Evolutionary conservation across 2,888 invertebrate genomes (phyloP).

Genomic region (Agrochola circellaris): DNA sequence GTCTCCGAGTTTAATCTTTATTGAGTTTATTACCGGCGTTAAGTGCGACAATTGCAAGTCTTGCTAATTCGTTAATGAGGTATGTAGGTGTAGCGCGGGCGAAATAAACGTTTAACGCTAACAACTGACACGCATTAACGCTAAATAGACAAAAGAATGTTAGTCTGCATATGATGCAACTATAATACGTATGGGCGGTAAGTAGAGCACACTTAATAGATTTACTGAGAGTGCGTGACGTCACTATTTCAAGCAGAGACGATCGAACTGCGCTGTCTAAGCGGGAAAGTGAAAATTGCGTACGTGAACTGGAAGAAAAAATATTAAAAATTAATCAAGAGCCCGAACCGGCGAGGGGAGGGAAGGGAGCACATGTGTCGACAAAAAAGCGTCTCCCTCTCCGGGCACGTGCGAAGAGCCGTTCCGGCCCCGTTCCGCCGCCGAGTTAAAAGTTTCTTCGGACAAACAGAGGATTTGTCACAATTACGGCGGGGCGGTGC

Average conservation of each 20-base stretch:
- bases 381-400: slow-evolving; percentile 88
- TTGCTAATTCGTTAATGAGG: slow-evolving; percentile 90
- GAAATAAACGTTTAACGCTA: slow-evolving; percentile 84
- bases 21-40: slow-evolving; percentile 84
- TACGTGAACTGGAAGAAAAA: slow-evolving; percentile 90
- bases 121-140: slow-evolving; percentile 83
- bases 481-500: slow-evolving; percentile 89
- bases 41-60: slow-evolving; percentile 87
- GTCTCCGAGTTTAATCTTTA: slow-evolving; percentile 76
- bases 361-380: slow-evolving; percentile 88
- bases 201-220: slow-evolving; percentile 74
- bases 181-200: slow-evolving; percentile 57
- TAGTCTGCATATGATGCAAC: slow-evolving; percentile 72
- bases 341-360: slow-evolving; percentile 70
- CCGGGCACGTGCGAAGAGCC: slow-evolving; percentile 88
- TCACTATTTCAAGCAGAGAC: slow-evolving; percentile 65
- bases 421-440: slow-evolving; percentile 85
- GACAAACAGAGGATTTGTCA: slow-evolving; percentile 91
- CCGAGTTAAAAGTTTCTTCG: slow-evolving; percentile 90
- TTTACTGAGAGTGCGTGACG: slow-evolving; percentile 74
- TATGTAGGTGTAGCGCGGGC: slow-evolving; percentile 90
- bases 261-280: slow-evolving; percentile 76
- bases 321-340: slow-evolving; percentile 91
- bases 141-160: slow-evolving; percentile 79
- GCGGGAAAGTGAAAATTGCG: slow-evolving; percentile 90